Evolutionary conservation across 2,888 invertebrate genomes (phyloP).

Genomic region (Folsomia candida): DNA sequence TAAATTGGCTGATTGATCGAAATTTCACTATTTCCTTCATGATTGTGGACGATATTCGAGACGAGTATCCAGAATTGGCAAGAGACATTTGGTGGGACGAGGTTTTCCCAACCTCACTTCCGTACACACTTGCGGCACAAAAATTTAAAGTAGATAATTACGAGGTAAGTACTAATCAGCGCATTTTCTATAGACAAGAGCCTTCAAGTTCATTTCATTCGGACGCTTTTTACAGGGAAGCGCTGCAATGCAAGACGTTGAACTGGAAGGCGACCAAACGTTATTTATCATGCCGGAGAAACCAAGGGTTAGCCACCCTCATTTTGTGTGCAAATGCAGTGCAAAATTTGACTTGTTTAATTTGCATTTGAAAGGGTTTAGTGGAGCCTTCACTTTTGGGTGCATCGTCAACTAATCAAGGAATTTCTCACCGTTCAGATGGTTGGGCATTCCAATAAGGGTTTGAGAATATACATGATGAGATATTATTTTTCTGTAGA

Average conservation of each 20-base stretch:
- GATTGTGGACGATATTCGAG: conserved; percentile 92
- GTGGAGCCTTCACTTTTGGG: no score
- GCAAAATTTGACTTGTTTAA: no score
- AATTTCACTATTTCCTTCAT: conserved; percentile 73
- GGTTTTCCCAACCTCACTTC: conserved; percentile 78
- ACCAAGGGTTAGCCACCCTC: no score
- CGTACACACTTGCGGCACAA: conserved; percentile 82
- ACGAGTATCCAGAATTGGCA: conserved; percentile 68
- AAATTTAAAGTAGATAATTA: conserved; percentile 59
- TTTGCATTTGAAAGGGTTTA: no score
- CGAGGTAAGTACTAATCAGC: background rate
- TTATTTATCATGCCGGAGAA: no score
- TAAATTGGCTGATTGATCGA: conserved; percentile 54
- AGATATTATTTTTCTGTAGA: no score
- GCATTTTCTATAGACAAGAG: background rate
- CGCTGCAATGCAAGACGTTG: background rate
- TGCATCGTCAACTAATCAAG: no score
- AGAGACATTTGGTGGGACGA: conserved; percentile 68
- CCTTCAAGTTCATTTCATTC: background rate
- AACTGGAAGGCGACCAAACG: no score
- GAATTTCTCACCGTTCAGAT: no score
- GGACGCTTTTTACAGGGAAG: background rate
- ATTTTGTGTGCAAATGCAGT: no score
- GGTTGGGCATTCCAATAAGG: no score
- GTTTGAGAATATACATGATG: no score